Percentiles rank a stretch among this genome's conserved stretches.
These are phyloP conservation scores for Nibea albiflora DNA, from an alignment of 2,113 vertebrate genomes.

Conservation along the genomic window DNA sequence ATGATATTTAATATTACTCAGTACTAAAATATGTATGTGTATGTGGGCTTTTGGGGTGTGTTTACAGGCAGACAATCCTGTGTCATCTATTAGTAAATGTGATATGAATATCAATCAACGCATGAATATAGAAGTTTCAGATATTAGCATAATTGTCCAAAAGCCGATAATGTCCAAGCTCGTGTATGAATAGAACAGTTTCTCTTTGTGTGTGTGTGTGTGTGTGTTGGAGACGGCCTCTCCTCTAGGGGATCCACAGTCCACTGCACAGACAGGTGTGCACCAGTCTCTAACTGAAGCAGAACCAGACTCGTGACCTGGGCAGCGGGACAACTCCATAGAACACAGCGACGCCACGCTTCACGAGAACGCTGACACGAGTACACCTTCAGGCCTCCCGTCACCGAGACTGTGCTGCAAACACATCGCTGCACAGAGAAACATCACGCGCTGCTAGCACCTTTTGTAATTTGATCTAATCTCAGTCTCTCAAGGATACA, in stretches of 20 bases:
- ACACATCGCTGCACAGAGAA: background rate
- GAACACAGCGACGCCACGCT: background rate
- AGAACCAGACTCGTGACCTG: conserved; percentile 25
- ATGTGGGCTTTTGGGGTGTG: too few relatives aligned
- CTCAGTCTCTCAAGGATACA: background rate
- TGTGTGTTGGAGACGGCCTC: background rate
- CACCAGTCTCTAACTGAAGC: conserved; percentile 20
- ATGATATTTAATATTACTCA: too few relatives aligned
- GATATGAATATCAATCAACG: too few relatives aligned
- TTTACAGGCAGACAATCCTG: too few relatives aligned
- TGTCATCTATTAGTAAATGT: too few relatives aligned
- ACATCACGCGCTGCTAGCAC: background rate
- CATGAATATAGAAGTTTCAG: too few relatives aligned
- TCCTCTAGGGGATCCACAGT: conserved; percentile 34
- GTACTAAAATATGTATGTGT: too few relatives aligned
- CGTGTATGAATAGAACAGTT: too few relatives aligned
- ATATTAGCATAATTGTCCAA: too few relatives aligned
- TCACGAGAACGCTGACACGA: background rate
- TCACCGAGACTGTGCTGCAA: background rate
- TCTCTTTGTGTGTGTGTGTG: background rate
- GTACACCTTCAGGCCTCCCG: background rate
- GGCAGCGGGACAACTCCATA: background rate
- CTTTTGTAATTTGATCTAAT: background rate
- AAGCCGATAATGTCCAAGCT: too few relatives aligned
- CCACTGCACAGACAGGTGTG: conserved; percentile 36